phyloP scores from a whole-genome alignment of 1,140 invertebrate species.

The Diorhabda sublineata region DNA sequence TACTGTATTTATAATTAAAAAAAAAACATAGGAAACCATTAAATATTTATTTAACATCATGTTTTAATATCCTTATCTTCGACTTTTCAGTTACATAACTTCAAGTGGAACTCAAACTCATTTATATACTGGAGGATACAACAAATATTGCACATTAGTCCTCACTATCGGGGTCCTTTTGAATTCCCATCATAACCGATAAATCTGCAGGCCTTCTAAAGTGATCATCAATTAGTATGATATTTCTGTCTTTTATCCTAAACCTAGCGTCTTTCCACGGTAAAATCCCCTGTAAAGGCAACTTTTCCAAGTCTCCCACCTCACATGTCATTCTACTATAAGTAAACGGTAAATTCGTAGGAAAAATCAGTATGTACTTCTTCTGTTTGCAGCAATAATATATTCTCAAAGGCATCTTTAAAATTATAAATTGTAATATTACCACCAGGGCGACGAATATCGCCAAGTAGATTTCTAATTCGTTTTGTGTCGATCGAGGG shows the following conservation, averaged over 20 bases:
- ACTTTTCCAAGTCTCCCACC: constrained; percentile 24
- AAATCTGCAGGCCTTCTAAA: constrained; percentile 41
- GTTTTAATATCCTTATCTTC: too few species aligned
- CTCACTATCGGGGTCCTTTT: constrained; percentile 25
- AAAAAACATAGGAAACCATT: too few species aligned
- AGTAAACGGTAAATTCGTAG: constrained; percentile 27
- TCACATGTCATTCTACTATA: constrained; percentile 23
- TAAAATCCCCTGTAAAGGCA: constrained; percentile 14
- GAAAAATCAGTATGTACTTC: constrained; percentile 33
- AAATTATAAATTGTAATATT: constrained; percentile 27
- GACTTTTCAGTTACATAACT: too few species aligned
- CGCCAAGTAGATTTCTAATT: constrained; percentile 24
- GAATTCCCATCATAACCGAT: constrained; percentile 37
- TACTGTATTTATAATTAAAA: not conserved
- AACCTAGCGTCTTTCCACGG: constrained; percentile 30
- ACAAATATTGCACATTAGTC: not conserved
- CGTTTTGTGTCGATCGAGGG: constrained; percentile 19
- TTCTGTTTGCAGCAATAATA: constrained; percentile 28
- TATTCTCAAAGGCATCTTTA: constrained; percentile 33
- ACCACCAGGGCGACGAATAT: constrained; percentile 24
- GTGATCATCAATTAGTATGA: constrained; percentile 35
- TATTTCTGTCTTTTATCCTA: constrained; percentile 25
- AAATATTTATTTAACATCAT: too few species aligned
- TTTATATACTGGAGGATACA: not conserved
- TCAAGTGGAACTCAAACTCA: too few species aligned